Percentiles rank a stretch among this genome's conserved stretches.
Conservation (phyloP, 2,113 vertebrate genomes). For the Heliornis fulica region DNA sequence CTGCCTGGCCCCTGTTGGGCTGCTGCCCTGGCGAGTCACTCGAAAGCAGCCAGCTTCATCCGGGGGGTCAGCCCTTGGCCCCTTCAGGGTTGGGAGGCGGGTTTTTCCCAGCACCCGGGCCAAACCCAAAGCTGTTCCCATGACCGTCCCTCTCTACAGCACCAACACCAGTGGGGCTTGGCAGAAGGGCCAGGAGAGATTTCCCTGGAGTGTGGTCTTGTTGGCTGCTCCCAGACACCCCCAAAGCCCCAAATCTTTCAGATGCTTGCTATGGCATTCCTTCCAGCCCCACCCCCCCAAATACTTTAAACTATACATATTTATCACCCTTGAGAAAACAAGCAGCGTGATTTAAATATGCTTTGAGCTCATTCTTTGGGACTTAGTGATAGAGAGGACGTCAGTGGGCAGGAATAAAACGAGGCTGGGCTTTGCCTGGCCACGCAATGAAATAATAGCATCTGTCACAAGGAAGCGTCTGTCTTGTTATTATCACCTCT, state of each 20-base stretch:
- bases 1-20: background rate
- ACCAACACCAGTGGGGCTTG: background rate
- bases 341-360: background rate
- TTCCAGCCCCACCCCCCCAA: background rate
- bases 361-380: background rate
- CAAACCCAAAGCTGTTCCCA: constrained; percentile 19
- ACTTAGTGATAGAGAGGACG: background rate
- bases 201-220: background rate
- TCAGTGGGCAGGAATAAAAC: background rate
- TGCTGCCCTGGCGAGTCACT: background rate
- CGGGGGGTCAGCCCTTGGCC: background rate
- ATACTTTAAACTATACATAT: background rate
- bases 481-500: background rate
- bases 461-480: background rate
- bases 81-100: background rate
- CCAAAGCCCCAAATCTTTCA: background rate
- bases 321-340: background rate
- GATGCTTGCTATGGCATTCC: background rate
- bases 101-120: background rate
- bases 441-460: background rate
- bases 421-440: background rate
- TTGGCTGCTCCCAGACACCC: background rate
- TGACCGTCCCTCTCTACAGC: background rate
- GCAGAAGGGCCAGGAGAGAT: background rate
- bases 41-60: background rate